These are phyloP conservation scores for Pseudotriccus pelzelni DNA, from an alignment of 2,797 vertebrate species.

Conservation along the genomic window DNA sequence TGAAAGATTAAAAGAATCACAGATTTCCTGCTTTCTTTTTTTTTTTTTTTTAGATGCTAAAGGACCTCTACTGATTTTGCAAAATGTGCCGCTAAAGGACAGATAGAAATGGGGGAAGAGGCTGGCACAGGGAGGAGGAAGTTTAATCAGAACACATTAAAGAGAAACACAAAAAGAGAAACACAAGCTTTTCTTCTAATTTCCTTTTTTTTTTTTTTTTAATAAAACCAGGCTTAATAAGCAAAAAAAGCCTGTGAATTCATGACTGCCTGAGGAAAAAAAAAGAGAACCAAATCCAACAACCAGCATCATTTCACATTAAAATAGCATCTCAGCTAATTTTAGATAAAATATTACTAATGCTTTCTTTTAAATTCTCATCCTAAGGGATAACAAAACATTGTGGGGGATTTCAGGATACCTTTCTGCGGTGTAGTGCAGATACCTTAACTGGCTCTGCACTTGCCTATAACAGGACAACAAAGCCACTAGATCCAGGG, in stretches of 20 bases:
- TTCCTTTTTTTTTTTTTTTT: background rate
- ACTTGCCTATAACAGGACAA: background rate
- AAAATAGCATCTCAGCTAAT: conserved; percentile 45
- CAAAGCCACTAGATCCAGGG: background rate
- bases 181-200: background rate
- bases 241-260: conserved; percentile 22
- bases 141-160: conserved; percentile 8
- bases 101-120: background rate
- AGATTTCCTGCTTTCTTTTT: background rate
- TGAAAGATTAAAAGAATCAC: background rate
- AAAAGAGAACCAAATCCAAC: background rate
- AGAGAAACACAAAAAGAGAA: background rate
- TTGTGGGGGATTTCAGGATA: background rate
- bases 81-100: conserved; percentile 33
- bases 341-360: conserved; percentile 48
- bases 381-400: background rate
- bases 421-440: background rate
- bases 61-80: conserved; percentile 16
- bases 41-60: background rate
- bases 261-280: background rate
- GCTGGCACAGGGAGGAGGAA: background rate
- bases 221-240: background rate
- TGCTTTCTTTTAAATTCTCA: conserved; percentile 29
- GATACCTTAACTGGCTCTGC: background rate
- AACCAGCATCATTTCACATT: conserved; percentile 1